A percentile compares a stretch with the other conserved stretches of the same genome.
Evolutionary conservation across 2,888 invertebrate genomes (phyloP).

Genomic region (Plemyria rubiginata): DNA sequence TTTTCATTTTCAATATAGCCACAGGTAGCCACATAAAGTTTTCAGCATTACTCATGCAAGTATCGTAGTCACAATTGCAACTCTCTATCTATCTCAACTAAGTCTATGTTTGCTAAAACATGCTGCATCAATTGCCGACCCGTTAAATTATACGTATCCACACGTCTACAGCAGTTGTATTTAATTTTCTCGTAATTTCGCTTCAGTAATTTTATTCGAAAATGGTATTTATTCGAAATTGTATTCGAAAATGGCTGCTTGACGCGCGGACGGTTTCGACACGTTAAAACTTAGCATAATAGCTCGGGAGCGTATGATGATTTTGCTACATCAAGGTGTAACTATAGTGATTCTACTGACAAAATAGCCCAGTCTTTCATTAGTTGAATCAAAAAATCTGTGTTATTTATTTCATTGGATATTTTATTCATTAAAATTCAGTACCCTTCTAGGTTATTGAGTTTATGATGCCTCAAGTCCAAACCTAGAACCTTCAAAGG

Average conservation of each 20-base stretch:
- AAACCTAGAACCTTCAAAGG: too few relatives aligned
- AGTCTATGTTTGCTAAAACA: not conserved
- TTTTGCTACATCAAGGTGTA: constrained; percentile 1
- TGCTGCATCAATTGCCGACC: constrained; percentile 13
- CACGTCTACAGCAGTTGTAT: constrained; percentile 47
- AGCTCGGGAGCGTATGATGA: not conserved
- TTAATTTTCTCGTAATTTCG: constrained; percentile 65
- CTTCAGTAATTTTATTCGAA: constrained; percentile 52
- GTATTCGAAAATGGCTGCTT: constrained; percentile 57
- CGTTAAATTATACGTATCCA: constrained; percentile 36
- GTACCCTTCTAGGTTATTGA: too few relatives aligned
- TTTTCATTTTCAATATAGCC: too few relatives aligned
- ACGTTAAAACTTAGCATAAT: constrained; percentile 34
- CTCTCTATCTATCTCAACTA: not conserved
- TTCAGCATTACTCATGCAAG: not conserved
- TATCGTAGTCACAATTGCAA: not conserved
- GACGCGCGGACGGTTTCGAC: constrained; percentile 43
- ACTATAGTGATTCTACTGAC: not conserved
- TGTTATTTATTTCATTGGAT: too few relatives aligned
- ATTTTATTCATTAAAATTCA: too few relatives aligned
- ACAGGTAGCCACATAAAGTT: not conserved
- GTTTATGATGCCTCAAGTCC: too few relatives aligned
- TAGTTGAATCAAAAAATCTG: too few relatives aligned
- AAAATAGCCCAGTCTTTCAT: too few relatives aligned
- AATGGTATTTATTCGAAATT: constrained; percentile 49